Evolutionary conservation across 2,888 invertebrate species (phyloP).

Genomic region (Synergus japonicus): DNA sequence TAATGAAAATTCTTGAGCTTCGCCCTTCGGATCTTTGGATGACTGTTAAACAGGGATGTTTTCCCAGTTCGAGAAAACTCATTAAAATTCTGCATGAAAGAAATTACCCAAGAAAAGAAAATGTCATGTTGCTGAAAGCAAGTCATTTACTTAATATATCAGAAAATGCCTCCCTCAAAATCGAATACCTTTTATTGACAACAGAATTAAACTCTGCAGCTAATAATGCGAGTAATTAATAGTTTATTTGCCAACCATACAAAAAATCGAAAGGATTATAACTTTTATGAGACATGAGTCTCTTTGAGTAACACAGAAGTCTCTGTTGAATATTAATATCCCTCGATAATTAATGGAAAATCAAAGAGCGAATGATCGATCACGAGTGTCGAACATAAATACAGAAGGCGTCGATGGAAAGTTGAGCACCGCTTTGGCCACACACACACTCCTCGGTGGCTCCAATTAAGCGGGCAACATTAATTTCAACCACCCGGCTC

Average conservation of each 20-base stretch:
- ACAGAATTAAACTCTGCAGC: too few species aligned
- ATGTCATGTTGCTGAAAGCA: neutral
- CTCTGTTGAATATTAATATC: neutral
- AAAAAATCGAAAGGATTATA: neutral
- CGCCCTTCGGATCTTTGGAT: neutral
- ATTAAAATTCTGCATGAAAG: neutral
- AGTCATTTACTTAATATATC: neutral
- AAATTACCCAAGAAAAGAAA: neutral
- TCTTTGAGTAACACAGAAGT: constrained; percentile 11
- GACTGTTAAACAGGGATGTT: neutral
- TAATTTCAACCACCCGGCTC: constrained; percentile 76
- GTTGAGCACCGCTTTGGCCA: constrained; percentile 75
- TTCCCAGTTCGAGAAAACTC: neutral
- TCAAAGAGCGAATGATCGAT: constrained; percentile 31
- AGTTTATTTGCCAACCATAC: too few species aligned
- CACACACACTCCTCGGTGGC: constrained; percentile 75
- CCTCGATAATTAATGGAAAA: constrained; percentile 36
- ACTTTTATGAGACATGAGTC: too few species aligned
- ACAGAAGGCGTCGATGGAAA: constrained; percentile 36
- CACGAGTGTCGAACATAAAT: constrained; percentile 16
- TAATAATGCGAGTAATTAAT: too few species aligned
- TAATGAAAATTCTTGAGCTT: neutral
- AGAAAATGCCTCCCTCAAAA: neutral
- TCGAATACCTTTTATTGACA: too few species aligned
- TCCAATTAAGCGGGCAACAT: constrained; percentile 77